Percentiles rank a stretch among this genome's conserved stretches.
phyloP scores from a whole-genome alignment of 1,140 invertebrate genomes.

The Drosophila funebris region DNA sequence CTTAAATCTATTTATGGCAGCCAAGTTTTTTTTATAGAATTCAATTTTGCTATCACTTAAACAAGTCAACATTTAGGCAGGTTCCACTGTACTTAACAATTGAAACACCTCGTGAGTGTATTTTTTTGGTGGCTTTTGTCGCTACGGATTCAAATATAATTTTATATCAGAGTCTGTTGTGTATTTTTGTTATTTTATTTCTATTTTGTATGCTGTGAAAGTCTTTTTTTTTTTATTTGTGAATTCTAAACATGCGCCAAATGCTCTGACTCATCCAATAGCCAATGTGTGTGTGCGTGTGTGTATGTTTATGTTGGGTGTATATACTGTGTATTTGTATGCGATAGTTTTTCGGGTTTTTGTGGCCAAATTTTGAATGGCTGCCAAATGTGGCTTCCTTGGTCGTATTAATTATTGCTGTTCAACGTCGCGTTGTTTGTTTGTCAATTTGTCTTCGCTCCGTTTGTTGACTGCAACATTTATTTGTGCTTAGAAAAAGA shows the following conservation, averaged over 20 bases:
- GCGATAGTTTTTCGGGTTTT: slow-evolving; percentile 39
- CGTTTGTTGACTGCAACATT: slow-evolving; percentile 76
- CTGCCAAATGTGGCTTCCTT: slow-evolving; percentile 80
- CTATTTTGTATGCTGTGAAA: slow-evolving; percentile 34
- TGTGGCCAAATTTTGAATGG: slow-evolving; percentile 74
- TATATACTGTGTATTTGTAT: slow-evolving; percentile 16
- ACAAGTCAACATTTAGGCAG: background rate
- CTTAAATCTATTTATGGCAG: too few species aligned
- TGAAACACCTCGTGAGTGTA: slow-evolving; percentile 15
- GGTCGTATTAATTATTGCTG: slow-evolving; percentile 82
- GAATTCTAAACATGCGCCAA: slow-evolving; percentile 80
- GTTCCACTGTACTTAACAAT: slow-evolving; percentile 20
- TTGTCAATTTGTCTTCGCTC: slow-evolving; percentile 80
- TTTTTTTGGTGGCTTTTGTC: slow-evolving; percentile 10
- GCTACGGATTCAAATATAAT: slow-evolving; percentile 60
- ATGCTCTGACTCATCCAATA: slow-evolving; percentile 66
- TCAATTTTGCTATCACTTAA: too few species aligned
- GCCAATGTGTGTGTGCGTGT: slow-evolving; percentile 25
- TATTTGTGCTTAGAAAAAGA: slow-evolving; percentile 49
- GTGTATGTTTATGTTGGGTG: slow-evolving; percentile 10
- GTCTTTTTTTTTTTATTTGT: slow-evolving; percentile 62
- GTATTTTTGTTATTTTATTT: slow-evolving; percentile 30
- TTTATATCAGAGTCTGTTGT: slow-evolving; percentile 51
- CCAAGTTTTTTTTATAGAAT: too few species aligned
- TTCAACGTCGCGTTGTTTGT: slow-evolving; percentile 79